Evolutionary conservation across 2,113 vertebrate species (phyloP).

Genomic region (Pangasianodon gigas): DNA sequence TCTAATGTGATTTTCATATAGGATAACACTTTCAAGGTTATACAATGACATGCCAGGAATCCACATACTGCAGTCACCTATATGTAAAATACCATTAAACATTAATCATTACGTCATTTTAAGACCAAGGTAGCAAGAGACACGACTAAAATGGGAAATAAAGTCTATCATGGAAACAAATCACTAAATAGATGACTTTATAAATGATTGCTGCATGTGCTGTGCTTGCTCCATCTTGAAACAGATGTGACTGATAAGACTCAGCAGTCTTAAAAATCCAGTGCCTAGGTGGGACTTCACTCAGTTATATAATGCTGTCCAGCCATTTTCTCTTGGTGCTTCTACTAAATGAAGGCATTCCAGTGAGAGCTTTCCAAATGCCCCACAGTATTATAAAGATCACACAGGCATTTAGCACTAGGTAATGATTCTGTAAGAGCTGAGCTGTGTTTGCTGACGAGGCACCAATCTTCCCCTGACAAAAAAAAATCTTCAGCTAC

Average conservation of each 20-base stretch:
- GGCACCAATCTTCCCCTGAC: neutral
- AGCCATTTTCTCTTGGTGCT: constrained; percentile 14
- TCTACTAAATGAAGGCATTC: neutral
- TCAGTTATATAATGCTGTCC: neutral
- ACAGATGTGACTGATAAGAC: neutral
- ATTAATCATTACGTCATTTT: neutral
- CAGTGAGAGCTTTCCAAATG: neutral
- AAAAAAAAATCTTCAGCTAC: neutral
- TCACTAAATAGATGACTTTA: neutral
- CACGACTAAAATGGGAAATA: neutral
- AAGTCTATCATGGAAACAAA: neutral
- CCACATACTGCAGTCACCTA: neutral
- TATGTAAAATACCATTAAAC: neutral
- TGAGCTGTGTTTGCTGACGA: neutral
- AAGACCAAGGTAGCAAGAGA: neutral
- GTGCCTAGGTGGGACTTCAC: neutral
- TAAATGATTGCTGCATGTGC: neutral
- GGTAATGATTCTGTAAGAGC: neutral
- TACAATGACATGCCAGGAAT: constrained; percentile 8
- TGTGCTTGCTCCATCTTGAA: neutral
- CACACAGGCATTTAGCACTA: constrained; percentile 5
- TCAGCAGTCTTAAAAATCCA: neutral
- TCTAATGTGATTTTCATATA: constrained; percentile 26
- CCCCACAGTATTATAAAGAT: constrained; percentile 19
- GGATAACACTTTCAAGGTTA: neutral